Conservation (phyloP, 2,113 vertebrate genomes). For the Piprites chloris region DNA sequence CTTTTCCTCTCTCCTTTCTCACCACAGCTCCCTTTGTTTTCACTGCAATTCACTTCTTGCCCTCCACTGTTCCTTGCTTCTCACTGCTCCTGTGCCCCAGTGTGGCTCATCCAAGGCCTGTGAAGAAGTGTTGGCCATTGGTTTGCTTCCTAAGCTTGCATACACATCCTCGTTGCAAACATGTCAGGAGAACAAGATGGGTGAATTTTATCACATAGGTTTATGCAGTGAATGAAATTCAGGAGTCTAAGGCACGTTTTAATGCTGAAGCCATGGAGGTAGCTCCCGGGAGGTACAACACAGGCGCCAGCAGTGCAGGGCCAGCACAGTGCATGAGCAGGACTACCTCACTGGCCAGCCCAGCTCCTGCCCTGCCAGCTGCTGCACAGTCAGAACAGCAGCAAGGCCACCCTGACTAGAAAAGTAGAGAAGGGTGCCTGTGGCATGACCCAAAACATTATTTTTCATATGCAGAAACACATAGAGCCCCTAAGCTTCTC, state of each 20-base stretch:
- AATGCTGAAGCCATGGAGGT: neutral
- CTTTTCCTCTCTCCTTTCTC: neutral
- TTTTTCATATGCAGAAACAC: neutral
- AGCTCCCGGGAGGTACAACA: neutral
- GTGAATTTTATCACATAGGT: neutral
- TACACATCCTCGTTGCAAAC: neutral
- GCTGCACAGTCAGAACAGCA: neutral
- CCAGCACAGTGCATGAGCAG: fast-evolving
- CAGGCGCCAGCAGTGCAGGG: neutral
- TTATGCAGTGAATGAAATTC: neutral
- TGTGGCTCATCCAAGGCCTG: neutral
- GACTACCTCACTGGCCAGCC: fast-evolving
- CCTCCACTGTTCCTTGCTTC: neutral
- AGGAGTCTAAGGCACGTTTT: neutral
- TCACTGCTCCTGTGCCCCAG: neutral
- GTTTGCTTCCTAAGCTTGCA: neutral
- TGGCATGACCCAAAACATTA: neutral
- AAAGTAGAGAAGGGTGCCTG: fast-evolving
- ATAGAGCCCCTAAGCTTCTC: neutral
- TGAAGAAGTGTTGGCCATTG: neutral
- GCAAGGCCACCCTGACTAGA: neutral
- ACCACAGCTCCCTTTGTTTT: neutral
- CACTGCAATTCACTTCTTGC: neutral
- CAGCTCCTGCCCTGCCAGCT: fast-evolving
- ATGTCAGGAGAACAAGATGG: neutral